These are phyloP conservation scores for Apis dorsata DNA, from an alignment of 1,140 invertebrate genomes.

Conservation along the genomic window DNA sequence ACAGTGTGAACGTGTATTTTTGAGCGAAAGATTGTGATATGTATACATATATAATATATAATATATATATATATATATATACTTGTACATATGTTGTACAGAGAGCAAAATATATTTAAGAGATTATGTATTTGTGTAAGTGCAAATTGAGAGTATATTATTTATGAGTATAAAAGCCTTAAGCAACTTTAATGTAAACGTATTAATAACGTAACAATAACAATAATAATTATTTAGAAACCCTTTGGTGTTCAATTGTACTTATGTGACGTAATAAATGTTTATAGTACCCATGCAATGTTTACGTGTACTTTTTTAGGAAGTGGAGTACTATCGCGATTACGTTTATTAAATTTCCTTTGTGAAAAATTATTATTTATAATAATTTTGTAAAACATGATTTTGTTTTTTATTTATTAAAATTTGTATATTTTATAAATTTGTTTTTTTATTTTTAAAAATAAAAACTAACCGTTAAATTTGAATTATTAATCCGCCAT, in stretches of 20 bases:
- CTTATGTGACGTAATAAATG: constrained; percentile 79
- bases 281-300: constrained; percentile 72
- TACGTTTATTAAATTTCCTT: neutral
- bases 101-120: constrained; percentile 71
- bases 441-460: neutral
- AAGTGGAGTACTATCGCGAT: neutral
- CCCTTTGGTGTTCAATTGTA: constrained; percentile 79
- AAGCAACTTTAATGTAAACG: constrained; percentile 58
- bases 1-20: constrained; percentile 27
- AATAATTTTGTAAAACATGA: neutral
- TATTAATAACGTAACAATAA: constrained; percentile 67
- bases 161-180: constrained; percentile 64
- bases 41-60: constrained; percentile 35
- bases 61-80: constrained; percentile 41
- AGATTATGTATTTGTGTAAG: constrained; percentile 67
- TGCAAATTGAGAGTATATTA: constrained; percentile 62
- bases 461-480: neutral
- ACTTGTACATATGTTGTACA: constrained; percentile 72
- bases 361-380: neutral
- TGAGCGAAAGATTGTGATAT: constrained; percentile 60
- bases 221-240: constrained; percentile 73
- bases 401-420: neutral
- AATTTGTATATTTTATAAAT: neutral
- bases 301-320: constrained; percentile 4
- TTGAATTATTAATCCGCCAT: neutral